Percentiles rank a stretch among this genome's conserved stretches.
Conservation (phyloP, 2,888 invertebrate species). For the Hirtodrosophila duncani region DNA sequence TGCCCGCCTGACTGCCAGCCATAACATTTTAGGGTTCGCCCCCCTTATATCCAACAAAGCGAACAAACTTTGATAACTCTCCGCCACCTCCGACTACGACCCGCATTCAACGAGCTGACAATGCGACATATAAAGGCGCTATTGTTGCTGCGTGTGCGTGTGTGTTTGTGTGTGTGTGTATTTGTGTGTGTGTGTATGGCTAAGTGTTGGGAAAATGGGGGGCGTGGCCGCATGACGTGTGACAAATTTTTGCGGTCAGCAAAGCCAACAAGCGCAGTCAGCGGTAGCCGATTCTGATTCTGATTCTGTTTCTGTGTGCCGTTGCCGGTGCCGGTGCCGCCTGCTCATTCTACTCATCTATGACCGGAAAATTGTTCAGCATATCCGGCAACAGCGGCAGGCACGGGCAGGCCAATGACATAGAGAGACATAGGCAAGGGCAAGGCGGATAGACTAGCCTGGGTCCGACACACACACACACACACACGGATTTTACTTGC, state of each 20-base stretch:
- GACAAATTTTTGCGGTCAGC: conserved; percentile 56
- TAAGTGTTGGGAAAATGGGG: conserved; percentile 30
- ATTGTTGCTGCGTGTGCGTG: conserved; percentile 35
- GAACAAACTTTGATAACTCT: background rate
- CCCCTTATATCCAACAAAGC: no score
- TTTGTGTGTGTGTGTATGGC: conserved; percentile 4
- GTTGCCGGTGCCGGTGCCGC: no score
- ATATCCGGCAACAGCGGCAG: conserved; percentile 47
- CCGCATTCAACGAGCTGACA: conserved; percentile 45
- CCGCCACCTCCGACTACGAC: conserved; percentile 5
- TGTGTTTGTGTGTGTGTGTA: background rate
- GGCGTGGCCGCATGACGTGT: conserved; percentile 55
- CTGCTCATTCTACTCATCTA: conserved; percentile 42
- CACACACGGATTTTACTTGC: conserved; percentile 69
- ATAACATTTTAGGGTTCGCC: conserved; percentile 1
- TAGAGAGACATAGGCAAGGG: background rate
- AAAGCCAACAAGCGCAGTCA: conserved; percentile 40
- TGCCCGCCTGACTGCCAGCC: background rate
- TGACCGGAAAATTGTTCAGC: conserved; percentile 62
- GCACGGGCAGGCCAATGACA: background rate
- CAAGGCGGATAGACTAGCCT: background rate
- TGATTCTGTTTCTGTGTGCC: no score
- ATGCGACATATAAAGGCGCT: conserved; percentile 45
- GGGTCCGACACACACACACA: conserved; percentile 13
- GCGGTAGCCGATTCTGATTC: no score